Evolutionary conservation across 2,113 vertebrate species (phyloP).

Genomic region (Melierax canorus): DNA sequence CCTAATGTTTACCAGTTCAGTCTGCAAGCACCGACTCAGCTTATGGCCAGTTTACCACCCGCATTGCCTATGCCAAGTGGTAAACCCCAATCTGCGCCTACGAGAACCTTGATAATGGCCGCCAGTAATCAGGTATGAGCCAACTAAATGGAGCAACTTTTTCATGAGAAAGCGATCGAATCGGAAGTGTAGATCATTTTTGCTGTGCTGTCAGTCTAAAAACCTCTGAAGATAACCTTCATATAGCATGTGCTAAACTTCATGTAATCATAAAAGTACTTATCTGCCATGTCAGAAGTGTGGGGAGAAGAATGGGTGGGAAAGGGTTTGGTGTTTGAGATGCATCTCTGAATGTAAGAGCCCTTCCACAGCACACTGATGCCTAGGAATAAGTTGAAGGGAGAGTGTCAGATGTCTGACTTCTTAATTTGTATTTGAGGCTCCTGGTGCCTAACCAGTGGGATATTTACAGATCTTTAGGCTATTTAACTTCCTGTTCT

Average conservation of each 20-base stretch:
- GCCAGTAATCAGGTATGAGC: constrained; percentile 85
- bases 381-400: background rate
- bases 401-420: background rate
- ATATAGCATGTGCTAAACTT: background rate
- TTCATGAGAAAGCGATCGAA: background rate
- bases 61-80: constrained; percentile 79
- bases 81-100: constrained; percentile 77
- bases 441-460: background rate
- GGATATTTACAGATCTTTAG: background rate
- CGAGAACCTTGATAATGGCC: constrained; percentile 81
- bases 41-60: constrained; percentile 79
- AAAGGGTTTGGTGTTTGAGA: background rate
- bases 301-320: background rate
- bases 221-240: background rate
- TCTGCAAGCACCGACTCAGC: constrained; percentile 76
- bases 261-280: background rate
- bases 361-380: background rate
- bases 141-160: background rate
- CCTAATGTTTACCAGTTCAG: constrained; percentile 82
- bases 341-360: background rate
- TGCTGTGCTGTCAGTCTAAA: background rate
- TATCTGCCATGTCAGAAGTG: background rate
- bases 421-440: background rate
- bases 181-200: background rate
- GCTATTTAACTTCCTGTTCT: background rate